A percentile compares a stretch with the other conserved stretches of the same genome.
Evolutionary conservation across 2,797 vertebrate genomes (phyloP).

Genomic region (Danio choprae): DNA sequence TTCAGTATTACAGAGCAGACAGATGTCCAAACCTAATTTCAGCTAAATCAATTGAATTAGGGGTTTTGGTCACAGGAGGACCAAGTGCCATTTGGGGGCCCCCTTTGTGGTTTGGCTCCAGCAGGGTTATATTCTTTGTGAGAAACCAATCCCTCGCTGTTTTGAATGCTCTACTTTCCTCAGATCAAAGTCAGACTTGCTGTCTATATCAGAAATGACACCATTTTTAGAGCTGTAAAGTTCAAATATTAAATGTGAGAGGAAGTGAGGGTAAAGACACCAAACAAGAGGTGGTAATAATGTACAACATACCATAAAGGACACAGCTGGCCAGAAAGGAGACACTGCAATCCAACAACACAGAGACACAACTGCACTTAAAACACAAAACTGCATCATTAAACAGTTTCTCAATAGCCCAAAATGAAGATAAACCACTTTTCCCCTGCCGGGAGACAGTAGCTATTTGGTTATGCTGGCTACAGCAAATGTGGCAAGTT

Average conservation of each 20-base stretch:
- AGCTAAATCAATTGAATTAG: slow-evolving; percentile 47
- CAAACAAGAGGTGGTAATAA: neutral
- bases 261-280: neutral
- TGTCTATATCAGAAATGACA: neutral
- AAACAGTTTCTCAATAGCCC: neutral
- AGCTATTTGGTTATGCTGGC: neutral
- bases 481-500: slow-evolving; percentile 1
- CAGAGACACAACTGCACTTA: neutral
- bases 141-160: slow-evolving; percentile 1
- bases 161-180: slow-evolving; percentile 29
- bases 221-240: neutral
- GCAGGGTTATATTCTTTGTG: slow-evolving; percentile 12
- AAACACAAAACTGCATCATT: neutral
- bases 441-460: neutral
- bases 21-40: slow-evolving; percentile 47
- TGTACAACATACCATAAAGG: neutral
- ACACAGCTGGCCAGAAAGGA: neutral
- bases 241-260: slow-evolving; percentile 1
- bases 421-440: slow-evolving; percentile 14
- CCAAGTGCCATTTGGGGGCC: slow-evolving; percentile 6
- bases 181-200: neutral
- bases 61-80: slow-evolving; percentile 4
- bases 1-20: slow-evolving; percentile 34
- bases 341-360: neutral
- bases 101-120: slow-evolving; percentile 14